A percentile compares a stretch with the other conserved stretches of the same genome.
Conservation (phyloP, 1,140 invertebrate species). For the Aradophagus sp. region DNA sequence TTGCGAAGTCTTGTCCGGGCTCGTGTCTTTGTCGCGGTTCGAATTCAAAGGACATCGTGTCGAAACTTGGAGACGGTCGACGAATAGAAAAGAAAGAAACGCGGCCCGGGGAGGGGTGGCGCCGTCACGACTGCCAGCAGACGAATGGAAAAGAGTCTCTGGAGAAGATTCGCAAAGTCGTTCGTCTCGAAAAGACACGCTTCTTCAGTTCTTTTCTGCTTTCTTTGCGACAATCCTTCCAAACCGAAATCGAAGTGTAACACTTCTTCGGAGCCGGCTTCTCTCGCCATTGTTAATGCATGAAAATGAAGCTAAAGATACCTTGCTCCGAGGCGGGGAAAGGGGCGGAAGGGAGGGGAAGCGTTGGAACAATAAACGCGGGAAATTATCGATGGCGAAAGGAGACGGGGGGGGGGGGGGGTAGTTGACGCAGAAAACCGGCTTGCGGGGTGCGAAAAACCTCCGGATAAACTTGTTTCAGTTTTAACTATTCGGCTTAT, state of each 20-base stretch:
- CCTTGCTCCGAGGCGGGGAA: too few relatives aligned
- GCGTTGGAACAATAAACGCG: too few relatives aligned
- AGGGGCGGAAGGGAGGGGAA: too few relatives aligned
- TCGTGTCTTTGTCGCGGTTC: conserved; percentile 60
- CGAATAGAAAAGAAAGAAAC: conserved; percentile 53
- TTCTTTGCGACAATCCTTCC: conserved; percentile 52
- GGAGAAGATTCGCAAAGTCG: conserved; percentile 56
- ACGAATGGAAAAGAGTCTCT: conserved; percentile 61
- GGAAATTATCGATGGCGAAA: too few relatives aligned
- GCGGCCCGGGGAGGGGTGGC: conserved; percentile 43
- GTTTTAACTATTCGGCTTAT: conserved; percentile 36
- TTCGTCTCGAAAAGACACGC: conserved; percentile 56
- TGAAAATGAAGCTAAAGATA: conserved; percentile 22
- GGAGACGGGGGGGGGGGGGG: too few relatives aligned
- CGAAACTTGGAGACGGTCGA: conserved; percentile 49
- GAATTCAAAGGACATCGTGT: conserved; percentile 59
- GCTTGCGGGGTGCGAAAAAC: not conserved
- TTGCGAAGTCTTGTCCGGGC: conserved; percentile 55
- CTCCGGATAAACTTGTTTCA: conserved; percentile 15
- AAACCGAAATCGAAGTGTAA: conserved; percentile 48
- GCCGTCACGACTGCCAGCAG: conserved; percentile 54
- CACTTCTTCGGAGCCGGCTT: conserved; percentile 32
- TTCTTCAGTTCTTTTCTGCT: conserved; percentile 55
- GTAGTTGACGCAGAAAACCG: too few relatives aligned
- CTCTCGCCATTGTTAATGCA: conserved; percentile 31